phyloP scores from a whole-genome alignment of 2,797 vertebrate species.

The Sarcoramphus papa region DNA sequence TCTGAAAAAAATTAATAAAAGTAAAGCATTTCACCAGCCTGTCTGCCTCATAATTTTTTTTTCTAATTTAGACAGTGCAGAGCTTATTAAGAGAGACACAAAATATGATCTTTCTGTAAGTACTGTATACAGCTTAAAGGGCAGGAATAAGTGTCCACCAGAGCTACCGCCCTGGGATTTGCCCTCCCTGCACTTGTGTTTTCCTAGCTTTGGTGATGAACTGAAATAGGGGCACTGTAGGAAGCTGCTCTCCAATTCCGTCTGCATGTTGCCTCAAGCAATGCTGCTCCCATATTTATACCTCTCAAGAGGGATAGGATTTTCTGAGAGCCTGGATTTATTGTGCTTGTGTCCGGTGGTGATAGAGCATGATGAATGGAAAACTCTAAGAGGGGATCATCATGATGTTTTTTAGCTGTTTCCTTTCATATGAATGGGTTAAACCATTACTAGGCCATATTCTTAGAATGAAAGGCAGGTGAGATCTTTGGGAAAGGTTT shows the following conservation, averaged over 20 bases:
- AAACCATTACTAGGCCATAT: neutral
- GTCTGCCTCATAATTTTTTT: neutral
- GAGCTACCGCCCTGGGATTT: neutral
- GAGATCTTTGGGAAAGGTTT: neutral
- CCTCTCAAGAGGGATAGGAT: neutral
- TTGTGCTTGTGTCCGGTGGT: neutral
- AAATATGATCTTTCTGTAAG: neutral
- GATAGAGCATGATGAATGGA: neutral
- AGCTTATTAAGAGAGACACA: neutral
- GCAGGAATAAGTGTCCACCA: neutral
- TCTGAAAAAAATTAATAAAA: neutral
- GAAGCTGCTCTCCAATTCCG: neutral
- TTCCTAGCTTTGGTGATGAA: neutral
- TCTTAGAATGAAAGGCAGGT: neutral
- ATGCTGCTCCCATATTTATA: neutral
- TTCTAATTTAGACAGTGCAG: neutral
- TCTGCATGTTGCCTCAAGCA: neutral
- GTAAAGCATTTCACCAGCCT: neutral
- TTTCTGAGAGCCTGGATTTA: neutral
- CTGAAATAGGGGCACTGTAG: neutral
- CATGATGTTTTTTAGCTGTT: neutral
- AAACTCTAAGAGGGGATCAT: neutral
- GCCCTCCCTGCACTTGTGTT: neutral
- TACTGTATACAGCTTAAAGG: neutral
- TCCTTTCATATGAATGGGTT: neutral